phyloP scores from a whole-genome alignment of 2,113 vertebrate genomes.

The Acanthisitta chloris region DNA sequence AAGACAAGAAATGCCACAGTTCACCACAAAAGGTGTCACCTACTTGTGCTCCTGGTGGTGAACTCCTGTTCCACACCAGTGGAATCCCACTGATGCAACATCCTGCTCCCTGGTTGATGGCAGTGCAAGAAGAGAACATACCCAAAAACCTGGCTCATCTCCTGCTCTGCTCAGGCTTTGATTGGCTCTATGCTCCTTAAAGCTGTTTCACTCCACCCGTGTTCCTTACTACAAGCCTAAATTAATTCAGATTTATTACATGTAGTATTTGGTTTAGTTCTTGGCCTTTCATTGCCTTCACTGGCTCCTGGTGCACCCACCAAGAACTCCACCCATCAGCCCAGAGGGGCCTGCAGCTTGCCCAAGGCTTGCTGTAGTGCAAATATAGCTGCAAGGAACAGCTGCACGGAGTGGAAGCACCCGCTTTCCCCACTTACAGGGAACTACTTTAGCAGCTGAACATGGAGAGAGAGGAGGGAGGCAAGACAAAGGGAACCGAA shows the following conservation, averaged over 20 bases:
- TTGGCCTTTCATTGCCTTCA: background rate
- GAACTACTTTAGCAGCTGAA: conserved; percentile 37
- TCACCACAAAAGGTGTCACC: background rate
- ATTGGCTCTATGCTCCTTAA: conserved; percentile 30
- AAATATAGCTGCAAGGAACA: background rate
- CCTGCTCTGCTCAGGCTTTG: background rate
- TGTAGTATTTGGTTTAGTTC: background rate
- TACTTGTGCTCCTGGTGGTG: background rate
- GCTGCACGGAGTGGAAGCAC: conserved; percentile 47
- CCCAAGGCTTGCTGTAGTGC: background rate
- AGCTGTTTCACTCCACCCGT: background rate
- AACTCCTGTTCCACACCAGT: background rate
- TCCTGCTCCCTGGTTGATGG: background rate
- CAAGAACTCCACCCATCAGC: background rate
- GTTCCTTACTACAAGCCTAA: background rate
- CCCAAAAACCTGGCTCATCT: background rate
- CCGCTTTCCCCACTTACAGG: background rate
- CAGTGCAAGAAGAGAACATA: background rate
- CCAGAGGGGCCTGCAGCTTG: background rate
- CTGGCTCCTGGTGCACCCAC: background rate
- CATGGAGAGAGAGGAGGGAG: background rate
- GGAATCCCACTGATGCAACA: background rate
- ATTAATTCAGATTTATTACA: background rate
- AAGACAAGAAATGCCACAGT: background rate
- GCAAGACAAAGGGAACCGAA: background rate